Conservation (phyloP, 2,888 invertebrate genomes). For the Empis livida region DNA sequence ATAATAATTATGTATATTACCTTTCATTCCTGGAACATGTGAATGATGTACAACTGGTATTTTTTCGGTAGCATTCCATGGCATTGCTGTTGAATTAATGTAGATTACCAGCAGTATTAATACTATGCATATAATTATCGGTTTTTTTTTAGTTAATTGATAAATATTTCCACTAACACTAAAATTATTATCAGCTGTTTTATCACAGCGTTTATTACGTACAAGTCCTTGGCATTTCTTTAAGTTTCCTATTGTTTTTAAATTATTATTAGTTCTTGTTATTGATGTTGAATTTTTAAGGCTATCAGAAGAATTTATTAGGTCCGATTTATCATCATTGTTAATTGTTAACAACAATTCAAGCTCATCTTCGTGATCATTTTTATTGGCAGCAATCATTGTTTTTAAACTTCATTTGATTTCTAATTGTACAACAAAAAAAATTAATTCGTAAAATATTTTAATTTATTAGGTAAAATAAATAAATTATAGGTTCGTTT, state of each 20-base stretch:
- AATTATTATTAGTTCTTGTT: too few relatives aligned
- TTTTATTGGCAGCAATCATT: too few relatives aligned
- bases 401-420: too few relatives aligned
- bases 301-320: too few relatives aligned
- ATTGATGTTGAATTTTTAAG: too few relatives aligned
- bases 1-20: conserved; percentile 14
- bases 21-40: conserved; percentile 31
- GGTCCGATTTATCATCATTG: too few relatives aligned
- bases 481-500: too few relatives aligned
- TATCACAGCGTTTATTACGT: conserved; percentile 8
- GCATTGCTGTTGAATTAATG: conserved; percentile 21
- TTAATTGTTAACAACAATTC: too few relatives aligned
- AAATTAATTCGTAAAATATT: too few relatives aligned
- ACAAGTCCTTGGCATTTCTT: conserved; percentile 3
- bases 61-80: conserved; percentile 17
- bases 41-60: conserved; percentile 27
- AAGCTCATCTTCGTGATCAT: too few relatives aligned
- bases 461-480: too few relatives aligned
- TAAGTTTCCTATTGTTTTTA: neutral
- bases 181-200: conserved; percentile 1
- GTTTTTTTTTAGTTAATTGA: conserved; percentile 11
- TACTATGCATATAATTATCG: conserved; percentile 12
- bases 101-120: conserved; percentile 19
- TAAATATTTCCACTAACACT: conserved; percentile 1
- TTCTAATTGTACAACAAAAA: too few relatives aligned